A percentile compares a stretch with the other conserved stretches of the same genome.
Evolutionary conservation across 2,888 invertebrate genomes (phyloP).

Genomic region (Nemotelus nigrinus): DNA sequence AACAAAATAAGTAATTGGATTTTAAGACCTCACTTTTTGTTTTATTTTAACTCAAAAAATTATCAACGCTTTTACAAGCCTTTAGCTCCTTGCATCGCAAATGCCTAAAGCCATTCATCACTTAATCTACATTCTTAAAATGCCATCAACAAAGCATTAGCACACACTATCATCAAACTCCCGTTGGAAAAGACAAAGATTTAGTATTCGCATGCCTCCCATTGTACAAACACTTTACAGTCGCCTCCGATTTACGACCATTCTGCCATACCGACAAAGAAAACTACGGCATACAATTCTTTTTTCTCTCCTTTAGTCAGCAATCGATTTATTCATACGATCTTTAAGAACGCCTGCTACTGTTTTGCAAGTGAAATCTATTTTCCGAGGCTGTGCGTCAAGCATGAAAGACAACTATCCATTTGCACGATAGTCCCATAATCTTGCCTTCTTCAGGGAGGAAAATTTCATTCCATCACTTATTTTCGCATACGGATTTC

Average conservation of each 20-base stretch:
- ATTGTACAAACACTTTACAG: slow-evolving; percentile 25
- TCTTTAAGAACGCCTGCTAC: slow-evolving; percentile 16
- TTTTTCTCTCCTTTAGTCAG: neutral
- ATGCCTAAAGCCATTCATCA: neutral
- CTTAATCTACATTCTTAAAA: slow-evolving; percentile 5
- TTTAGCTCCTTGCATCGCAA: too few relatives aligned
- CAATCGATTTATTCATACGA: slow-evolving; percentile 29
- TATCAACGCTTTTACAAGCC: neutral
- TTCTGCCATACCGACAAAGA: slow-evolving; percentile 18
- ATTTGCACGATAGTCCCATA: slow-evolving; percentile 4
- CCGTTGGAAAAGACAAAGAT: slow-evolving; percentile 34
- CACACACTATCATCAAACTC: slow-evolving; percentile 32
- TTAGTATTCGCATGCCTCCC: slow-evolving; percentile 3
- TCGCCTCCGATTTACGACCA: neutral
- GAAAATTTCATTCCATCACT: too few relatives aligned
- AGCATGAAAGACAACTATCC: neutral
- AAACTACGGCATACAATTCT: neutral
- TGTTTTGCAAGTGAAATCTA: slow-evolving; percentile 31
- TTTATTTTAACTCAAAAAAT: neutral
- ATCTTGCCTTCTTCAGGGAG: slow-evolving; percentile 14
- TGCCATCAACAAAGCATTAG: slow-evolving; percentile 37
- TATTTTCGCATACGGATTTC: neutral
- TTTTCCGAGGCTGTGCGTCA: slow-evolving; percentile 9
- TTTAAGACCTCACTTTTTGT: too few relatives aligned
- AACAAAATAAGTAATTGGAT: too few relatives aligned